Base-by-base conservation (phyloP, 2,113 vertebrate species). In the Poeciliopsis retropinna region DNA sequence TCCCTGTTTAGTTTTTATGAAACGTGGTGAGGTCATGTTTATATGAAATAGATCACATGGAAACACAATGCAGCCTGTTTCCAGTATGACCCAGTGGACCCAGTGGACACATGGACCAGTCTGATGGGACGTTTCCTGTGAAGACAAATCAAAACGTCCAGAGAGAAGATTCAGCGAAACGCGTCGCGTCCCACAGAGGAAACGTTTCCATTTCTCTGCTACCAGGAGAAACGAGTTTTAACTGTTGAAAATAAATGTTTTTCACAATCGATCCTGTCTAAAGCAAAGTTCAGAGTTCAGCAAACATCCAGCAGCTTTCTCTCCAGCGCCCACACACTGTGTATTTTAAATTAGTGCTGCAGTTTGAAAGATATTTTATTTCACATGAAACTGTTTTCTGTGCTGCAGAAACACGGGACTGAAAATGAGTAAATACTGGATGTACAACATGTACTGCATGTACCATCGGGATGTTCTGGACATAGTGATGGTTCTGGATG, bases 101-200 rank as follows among this genome's bases (percentile, higher is more conserved):
- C 51, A 54, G 11, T 10, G n/a, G n/a, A n/a, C n/a, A n/a, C n/a
- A n/a, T n/a, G 32, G 32, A 34, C 14, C 22, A 25, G 22, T 2
- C 3, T n/a, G 39, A 29, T 44, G 47, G 31, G 61, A 60, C 22
- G 5, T 47, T 17, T 47, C 15, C 44, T 19, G 17, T 47, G 44
- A 17, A 44, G 41, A 57, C 34, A 60, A 81, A 86, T 73, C 76
- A 76, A 64, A 39, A 31, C 60, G 75, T 57, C 76, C 73, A 69
- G 63, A 19, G 27, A 19, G 44, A 54, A 75, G 71, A 85, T 75
- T 62, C 19, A 15, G 19, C 25, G 63, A 81, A 80, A 65, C 31
- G 7, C 73, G 67, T 69, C 29, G 57, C 66, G 77, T 34, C 68
- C 71, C 29, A 60, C 65, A 73, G 72, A 57, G 25, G 25, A 57